Conservation (phyloP, 2,113 vertebrate genomes). For the Rhynchomys soricoides region DNA sequence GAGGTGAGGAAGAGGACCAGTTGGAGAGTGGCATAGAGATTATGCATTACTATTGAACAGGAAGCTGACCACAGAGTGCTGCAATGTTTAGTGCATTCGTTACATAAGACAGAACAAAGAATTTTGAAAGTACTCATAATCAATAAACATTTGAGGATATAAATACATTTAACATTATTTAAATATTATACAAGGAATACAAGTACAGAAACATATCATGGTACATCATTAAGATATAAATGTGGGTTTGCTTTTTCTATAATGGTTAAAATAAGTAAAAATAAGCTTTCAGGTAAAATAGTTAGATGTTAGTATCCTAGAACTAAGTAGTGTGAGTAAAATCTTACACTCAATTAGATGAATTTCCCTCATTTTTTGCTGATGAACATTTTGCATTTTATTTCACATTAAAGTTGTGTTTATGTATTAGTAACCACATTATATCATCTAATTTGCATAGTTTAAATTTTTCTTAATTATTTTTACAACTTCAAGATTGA, state of each 20-base stretch:
- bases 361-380: conserved; percentile 31
- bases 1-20: not conserved
- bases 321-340: not conserved
- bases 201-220: not conserved
- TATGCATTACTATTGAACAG: not conserved
- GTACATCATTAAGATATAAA: not conserved
- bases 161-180: not conserved
- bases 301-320: not conserved
- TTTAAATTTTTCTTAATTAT: not conserved
- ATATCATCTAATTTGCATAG: not conserved
- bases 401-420: not conserved
- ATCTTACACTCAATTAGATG: not conserved
- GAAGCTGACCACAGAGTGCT: not conserved
- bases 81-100: not conserved
- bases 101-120: not conserved
- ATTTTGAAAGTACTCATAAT: not conserved
- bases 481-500: not conserved
- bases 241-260: not conserved
- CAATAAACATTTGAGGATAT: not conserved
- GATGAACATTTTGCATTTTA: not conserved
- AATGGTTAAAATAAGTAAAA: not conserved
- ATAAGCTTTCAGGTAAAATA: not conserved
- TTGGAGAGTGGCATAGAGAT: not conserved
- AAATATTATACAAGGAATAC: not conserved
- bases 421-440: not conserved